A percentile compares a stretch with the other conserved stretches of the same genome.
Evolutionary conservation across 2,888 invertebrate genomes (phyloP).

Genomic region (Tachina lurida): DNA sequence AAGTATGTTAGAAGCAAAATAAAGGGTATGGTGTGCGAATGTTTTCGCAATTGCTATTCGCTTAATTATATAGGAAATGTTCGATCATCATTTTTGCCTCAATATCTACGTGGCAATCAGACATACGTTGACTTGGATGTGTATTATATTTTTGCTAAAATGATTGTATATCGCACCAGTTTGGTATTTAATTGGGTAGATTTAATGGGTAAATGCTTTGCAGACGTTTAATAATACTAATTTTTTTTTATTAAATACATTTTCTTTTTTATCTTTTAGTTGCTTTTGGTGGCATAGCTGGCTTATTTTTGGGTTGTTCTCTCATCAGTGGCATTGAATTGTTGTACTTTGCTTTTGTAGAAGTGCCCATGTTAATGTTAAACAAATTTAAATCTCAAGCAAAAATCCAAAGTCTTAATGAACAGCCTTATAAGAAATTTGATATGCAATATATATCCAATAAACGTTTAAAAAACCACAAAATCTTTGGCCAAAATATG

Average conservation of each 20-base stretch:
- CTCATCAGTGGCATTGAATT: slow-evolving; percentile 83
- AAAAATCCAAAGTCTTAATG: neutral
- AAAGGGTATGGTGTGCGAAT: slow-evolving; percentile 81
- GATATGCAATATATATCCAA: neutral
- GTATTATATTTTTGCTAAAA: slow-evolving; percentile 82
- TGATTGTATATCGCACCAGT: slow-evolving; percentile 83
- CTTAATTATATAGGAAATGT: slow-evolving; percentile 80
- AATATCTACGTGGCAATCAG: slow-evolving; percentile 76
- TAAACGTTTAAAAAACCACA: slow-evolving; percentile 13
- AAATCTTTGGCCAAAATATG: neutral
- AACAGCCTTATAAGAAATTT: neutral
- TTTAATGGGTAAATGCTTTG: slow-evolving; percentile 80
- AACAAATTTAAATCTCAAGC: slow-evolving; percentile 31
- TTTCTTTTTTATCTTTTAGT: slow-evolving; percentile 75
- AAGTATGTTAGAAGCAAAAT: slow-evolving; percentile 76
- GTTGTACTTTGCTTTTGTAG: slow-evolving; percentile 81
- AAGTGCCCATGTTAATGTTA: slow-evolving; percentile 75
- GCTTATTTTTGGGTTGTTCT: slow-evolving; percentile 84
- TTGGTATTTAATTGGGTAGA: slow-evolving; percentile 83
- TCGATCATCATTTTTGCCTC: slow-evolving; percentile 78
- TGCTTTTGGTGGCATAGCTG: slow-evolving; percentile 84
- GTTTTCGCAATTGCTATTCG: slow-evolving; percentile 81
- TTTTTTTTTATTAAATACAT: neutral
- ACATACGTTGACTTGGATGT: slow-evolving; percentile 82
- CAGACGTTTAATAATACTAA: neutral